Conservation (phyloP, 1,140 invertebrate species). For the Aporrectodea caliginosa region DNA sequence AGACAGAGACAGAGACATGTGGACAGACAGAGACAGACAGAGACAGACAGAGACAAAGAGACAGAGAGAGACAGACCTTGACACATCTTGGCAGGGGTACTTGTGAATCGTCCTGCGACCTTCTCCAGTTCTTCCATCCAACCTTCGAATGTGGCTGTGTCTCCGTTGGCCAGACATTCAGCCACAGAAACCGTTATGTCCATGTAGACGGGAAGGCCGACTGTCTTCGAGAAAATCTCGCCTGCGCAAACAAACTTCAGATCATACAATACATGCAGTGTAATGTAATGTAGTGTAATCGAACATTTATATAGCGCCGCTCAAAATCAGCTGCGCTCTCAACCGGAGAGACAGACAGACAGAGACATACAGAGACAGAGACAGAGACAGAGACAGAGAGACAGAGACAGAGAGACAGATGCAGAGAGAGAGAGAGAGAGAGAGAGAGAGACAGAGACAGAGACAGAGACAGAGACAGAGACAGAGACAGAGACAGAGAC, state of each 20-base stretch:
- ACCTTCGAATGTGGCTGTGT: not conserved
- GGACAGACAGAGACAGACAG: not conserved
- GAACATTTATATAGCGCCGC: too few relatives aligned
- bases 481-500: too few relatives aligned
- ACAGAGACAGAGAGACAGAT: too few relatives aligned
- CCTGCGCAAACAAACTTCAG: not conserved
- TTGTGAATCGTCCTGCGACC: not conserved
- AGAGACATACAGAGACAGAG: too few relatives aligned
- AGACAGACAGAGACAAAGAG: not conserved
- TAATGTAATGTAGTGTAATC: too few relatives aligned
- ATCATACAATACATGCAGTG: too few relatives aligned
- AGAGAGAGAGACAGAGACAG: too few relatives aligned
- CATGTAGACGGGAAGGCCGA: not conserved
- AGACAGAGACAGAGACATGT: not conserved
- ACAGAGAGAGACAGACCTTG: not conserved
- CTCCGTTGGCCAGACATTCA: not conserved
- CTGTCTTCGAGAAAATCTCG: not conserved
- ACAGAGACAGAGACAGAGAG: too few relatives aligned
- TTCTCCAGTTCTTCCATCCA: not conserved
- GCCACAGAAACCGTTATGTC: not conserved
- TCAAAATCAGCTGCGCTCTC: too few relatives aligned
- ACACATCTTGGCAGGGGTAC: not conserved
- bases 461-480: too few relatives aligned
- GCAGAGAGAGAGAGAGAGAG: too few relatives aligned
- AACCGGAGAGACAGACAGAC: too few relatives aligned